These are phyloP conservation scores for Orius insidiosus DNA, from an alignment of 1,140 invertebrate species.

Conservation along the genomic window DNA sequence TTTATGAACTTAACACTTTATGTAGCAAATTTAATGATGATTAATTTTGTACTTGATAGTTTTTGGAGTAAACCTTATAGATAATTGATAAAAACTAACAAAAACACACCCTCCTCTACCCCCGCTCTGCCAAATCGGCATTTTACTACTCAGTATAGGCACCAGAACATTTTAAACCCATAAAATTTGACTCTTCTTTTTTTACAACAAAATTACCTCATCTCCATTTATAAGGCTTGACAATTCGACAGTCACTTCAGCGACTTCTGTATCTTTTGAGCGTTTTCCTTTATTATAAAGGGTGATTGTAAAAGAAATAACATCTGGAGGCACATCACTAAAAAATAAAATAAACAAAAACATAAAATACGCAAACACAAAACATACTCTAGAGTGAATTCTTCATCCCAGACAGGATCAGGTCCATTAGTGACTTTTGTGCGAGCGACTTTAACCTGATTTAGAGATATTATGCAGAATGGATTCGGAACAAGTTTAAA, in stretches of 20 bases:
- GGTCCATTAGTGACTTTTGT: conserved; percentile 70
- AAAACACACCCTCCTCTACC: background rate
- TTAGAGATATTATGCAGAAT: conserved; percentile 70
- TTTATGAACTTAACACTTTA: too few species aligned
- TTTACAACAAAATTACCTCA: conserved; percentile 30
- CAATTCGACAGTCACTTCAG: conserved; percentile 73
- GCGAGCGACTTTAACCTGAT: conserved; percentile 57
- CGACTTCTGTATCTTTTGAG: conserved; percentile 82
- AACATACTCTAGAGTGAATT: conserved; percentile 81
- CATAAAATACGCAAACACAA: too few species aligned
- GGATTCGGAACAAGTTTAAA: conserved; percentile 75
- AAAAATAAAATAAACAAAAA: conserved; percentile 26
- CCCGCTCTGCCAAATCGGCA: too few species aligned
- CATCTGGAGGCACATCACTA: conserved; percentile 88
- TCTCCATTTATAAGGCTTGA: conserved; percentile 69
- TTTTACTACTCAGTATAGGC: too few species aligned
- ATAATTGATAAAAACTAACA: too few species aligned
- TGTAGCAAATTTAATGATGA: too few species aligned
- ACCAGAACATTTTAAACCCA: too few species aligned
- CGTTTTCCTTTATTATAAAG: conserved; percentile 87
- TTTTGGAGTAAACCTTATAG: too few species aligned
- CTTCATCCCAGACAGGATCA: conserved; percentile 86
- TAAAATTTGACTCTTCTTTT: too few species aligned
- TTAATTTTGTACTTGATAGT: too few species aligned
- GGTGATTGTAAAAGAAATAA: conserved; percentile 77